phyloP scores from a whole-genome alignment of 2,888 invertebrate species.

The Cerastis leucographa region DNA sequence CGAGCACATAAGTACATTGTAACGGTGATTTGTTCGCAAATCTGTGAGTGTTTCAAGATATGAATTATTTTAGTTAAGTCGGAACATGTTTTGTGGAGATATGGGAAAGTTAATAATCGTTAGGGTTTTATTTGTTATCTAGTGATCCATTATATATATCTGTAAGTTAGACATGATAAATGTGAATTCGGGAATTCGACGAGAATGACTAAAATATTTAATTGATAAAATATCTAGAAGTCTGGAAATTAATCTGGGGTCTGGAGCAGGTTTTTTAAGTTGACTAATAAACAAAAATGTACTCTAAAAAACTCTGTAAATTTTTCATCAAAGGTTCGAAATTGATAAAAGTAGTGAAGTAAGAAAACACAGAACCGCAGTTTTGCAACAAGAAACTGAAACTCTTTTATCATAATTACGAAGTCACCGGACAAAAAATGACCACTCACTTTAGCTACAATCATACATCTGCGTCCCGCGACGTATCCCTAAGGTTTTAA shows the following conservation, averaged over 20 bases:
- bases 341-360: background rate
- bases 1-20: conserved; percentile 58
- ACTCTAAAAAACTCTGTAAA: background rate
- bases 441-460: conserved; percentile 37
- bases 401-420: background rate
- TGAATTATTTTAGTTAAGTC: conserved; percentile 39
- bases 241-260: background rate
- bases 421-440: conserved; percentile 37
- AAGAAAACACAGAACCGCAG: background rate
- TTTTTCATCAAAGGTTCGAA: background rate
- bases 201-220: background rate
- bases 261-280: background rate
- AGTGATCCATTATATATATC: background rate
- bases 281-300: background rate
- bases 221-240: background rate
- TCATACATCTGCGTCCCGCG: conserved; percentile 45
- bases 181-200: background rate
- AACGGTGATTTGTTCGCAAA: conserved; percentile 65
- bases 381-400: background rate
- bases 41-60: conserved; percentile 39
- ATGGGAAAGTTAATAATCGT: background rate
- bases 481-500: conserved; percentile 78
- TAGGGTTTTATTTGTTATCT: background rate
- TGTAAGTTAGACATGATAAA: background rate
- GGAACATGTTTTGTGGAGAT: conserved; percentile 7